Conservation (phyloP, 1,140 invertebrate species). For the Chrysomallon squamiferum region DNA sequence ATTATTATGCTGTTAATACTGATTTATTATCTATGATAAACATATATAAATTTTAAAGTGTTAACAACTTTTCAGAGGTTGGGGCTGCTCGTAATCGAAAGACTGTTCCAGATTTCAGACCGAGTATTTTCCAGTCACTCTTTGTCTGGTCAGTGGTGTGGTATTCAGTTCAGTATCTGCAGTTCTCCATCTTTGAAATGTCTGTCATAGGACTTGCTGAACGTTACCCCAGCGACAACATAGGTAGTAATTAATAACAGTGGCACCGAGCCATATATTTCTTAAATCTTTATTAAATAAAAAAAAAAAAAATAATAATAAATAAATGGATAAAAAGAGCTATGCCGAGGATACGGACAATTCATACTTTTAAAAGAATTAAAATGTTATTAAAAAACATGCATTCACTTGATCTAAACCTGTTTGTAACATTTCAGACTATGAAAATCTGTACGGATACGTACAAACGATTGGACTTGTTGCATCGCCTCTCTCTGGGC, state of each 20-base stretch:
- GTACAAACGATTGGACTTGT: not conserved
- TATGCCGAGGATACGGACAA: too few relatives aligned
- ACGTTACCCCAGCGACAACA: not conserved
- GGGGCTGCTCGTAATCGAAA: constrained; percentile 8
- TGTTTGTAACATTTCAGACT: constrained; percentile 7
- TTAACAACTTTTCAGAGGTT: constrained; percentile 28
- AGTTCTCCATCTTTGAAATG: constrained; percentile 29
- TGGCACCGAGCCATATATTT: too few relatives aligned
- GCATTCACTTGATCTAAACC: too few relatives aligned
- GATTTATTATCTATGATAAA: too few relatives aligned
- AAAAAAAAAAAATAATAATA: too few relatives aligned
- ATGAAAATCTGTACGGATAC: not conserved
- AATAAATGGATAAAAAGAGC: too few relatives aligned
- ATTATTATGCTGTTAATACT: too few relatives aligned
- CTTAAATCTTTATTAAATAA: too few relatives aligned
- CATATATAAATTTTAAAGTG: too few relatives aligned
- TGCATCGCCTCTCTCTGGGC: not conserved
- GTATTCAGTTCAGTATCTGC: constrained; percentile 34
- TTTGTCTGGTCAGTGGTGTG: constrained; percentile 37
- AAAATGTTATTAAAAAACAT: too few relatives aligned
- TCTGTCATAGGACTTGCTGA: constrained; percentile 17
- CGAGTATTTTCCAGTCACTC: constrained; percentile 19
- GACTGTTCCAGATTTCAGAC: constrained; percentile 19
- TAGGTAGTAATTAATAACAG: too few relatives aligned
- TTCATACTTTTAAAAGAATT: too few relatives aligned